Conservation (phyloP, 2,113 vertebrate species). For the Gopherus evgoodei region DNA sequence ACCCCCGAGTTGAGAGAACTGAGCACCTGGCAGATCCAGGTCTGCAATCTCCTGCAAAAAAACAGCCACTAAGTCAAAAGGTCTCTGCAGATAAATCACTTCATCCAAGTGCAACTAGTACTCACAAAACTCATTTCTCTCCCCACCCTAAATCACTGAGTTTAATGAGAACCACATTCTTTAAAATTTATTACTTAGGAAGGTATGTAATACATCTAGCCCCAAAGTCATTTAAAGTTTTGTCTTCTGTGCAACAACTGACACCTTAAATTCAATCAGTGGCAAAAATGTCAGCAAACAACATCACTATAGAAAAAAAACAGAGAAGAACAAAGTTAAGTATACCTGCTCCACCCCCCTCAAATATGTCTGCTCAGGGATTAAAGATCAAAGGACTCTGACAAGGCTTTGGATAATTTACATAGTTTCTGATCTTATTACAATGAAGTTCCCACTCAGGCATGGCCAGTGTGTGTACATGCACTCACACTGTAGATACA, state of each 20-base stretch:
- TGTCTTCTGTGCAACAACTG: slow-evolving; percentile 15
- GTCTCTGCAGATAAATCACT: background rate
- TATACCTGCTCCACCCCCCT: slow-evolving; percentile 15
- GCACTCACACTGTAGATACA: slow-evolving; percentile 64
- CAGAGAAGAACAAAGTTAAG: slow-evolving; percentile 58
- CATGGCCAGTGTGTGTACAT: slow-evolving; percentile 49
- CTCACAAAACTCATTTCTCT: background rate
- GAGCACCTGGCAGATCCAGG: background rate
- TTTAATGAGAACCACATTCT: slow-evolving; percentile 1
- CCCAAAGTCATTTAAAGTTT: slow-evolving; percentile 17
- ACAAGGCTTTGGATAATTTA: slow-evolving; percentile 64
- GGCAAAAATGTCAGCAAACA: slow-evolving; percentile 19
- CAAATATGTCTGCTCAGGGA: slow-evolving; percentile 63
- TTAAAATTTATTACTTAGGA: background rate
- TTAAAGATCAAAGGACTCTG: slow-evolving; percentile 61
- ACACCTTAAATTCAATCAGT: slow-evolving; percentile 17
- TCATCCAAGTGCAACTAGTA: background rate
- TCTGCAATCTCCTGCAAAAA: background rate
- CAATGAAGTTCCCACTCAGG: slow-evolving; percentile 47
- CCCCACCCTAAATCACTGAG: background rate
- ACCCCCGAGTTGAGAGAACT: background rate
- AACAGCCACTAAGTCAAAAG: background rate
- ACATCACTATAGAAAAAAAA: slow-evolving; percentile 17
- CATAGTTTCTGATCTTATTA: slow-evolving; percentile 64
- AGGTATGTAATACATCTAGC: slow-evolving; percentile 16